A percentile compares a stretch with the other conserved stretches of the same genome.
Conservation (phyloP, 2,797 vertebrate genomes). For the Gorsachius magnificus region DNA sequence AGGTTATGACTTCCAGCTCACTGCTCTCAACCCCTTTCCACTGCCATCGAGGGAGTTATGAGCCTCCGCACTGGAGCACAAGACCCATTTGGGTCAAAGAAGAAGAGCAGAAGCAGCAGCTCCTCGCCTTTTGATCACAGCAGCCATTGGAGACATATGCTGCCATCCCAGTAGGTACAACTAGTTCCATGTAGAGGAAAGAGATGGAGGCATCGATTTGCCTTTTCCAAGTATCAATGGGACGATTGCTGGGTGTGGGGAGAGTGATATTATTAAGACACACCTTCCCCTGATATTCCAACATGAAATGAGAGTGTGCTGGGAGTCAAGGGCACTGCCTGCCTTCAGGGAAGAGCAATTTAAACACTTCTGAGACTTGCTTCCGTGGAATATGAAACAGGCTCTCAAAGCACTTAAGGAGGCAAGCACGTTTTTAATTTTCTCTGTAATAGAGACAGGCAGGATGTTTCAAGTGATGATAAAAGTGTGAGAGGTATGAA, state of each 20-base stretch:
- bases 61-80: neutral
- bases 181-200: neutral
- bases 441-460: neutral
- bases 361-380: neutral
- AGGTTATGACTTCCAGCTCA: neutral
- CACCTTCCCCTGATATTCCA: neutral
- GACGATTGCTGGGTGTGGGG: neutral
- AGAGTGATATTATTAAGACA: neutral
- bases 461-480: neutral
- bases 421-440: slow-evolving; percentile 33
- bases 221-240: neutral
- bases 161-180: neutral
- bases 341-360: slow-evolving; percentile 4
- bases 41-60: neutral
- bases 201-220: neutral
- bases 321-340: neutral
- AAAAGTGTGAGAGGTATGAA: neutral
- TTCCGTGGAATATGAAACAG: neutral
- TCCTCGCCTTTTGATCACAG: neutral
- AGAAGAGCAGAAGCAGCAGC: neutral
- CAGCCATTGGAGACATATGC: neutral
- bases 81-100: neutral
- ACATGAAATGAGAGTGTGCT: neutral
- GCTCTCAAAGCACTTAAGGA: slow-evolving; percentile 3
- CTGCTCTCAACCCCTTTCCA: neutral